A percentile compares a stretch with the other conserved stretches of the same genome.
phyloP scores from a whole-genome alignment of 2,888 invertebrate species.

The Meteorus colon region DNA sequence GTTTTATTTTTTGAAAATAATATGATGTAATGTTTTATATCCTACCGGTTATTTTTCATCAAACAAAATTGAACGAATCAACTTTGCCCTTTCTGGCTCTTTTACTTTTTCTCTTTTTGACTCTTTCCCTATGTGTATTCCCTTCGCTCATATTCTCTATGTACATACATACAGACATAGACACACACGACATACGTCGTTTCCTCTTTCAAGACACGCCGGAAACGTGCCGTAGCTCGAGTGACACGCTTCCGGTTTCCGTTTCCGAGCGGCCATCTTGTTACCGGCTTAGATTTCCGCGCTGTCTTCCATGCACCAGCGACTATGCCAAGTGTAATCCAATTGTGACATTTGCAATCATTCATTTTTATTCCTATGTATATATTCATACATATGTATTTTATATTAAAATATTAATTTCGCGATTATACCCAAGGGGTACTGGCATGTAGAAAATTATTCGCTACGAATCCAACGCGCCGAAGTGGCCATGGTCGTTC shows the following conservation, averaged over 20 bases:
- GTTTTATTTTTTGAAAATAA: conserved; percentile 27
- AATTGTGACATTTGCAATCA: conserved; percentile 7
- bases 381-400: too few species aligned
- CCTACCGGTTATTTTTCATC: not conserved
- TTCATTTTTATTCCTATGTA: not conserved
- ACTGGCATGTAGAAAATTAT: too few species aligned
- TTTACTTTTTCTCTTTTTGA: conserved; percentile 8
- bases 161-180: not conserved
- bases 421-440: too few species aligned
- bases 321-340: conserved; percentile 22
- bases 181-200: conserved; percentile 38
- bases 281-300: conserved; percentile 70
- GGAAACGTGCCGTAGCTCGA: conserved; percentile 70
- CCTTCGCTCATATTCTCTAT: conserved; percentile 8
- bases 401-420: too few species aligned
- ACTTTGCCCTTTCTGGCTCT: not conserved
- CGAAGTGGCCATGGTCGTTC: too few species aligned
- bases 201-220: conserved; percentile 67
- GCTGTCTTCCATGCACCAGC: conserved; percentile 34
- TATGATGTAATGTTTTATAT: conserved; percentile 20
- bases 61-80: not conserved
- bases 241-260: conserved; percentile 73
- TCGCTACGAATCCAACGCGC: too few species aligned
- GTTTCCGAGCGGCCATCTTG: conserved; percentile 73
- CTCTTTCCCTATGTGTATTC: not conserved